These are phyloP conservation scores for Heliothis virescens DNA, from an alignment of 1,140 invertebrate genomes.

Conservation along the genomic window DNA sequence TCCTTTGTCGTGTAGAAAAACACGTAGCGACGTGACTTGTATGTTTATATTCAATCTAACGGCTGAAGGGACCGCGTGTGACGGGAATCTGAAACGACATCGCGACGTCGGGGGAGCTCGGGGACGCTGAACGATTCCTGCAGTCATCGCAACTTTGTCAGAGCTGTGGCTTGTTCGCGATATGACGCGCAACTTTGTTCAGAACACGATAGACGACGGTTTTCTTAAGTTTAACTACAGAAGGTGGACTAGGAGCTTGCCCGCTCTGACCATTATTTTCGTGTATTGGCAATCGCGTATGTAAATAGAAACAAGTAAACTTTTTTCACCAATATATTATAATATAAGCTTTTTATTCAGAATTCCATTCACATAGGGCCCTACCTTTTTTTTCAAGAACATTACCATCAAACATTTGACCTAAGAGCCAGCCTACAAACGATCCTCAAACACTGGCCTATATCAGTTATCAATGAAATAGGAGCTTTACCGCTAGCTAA, in stretches of 20 bases:
- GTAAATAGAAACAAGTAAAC: no score
- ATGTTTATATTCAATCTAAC: constrained; percentile 56
- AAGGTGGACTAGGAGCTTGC: not conserved
- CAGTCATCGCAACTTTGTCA: constrained; percentile 8
- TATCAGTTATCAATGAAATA: not conserved
- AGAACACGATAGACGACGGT: not conserved
- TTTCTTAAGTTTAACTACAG: not conserved
- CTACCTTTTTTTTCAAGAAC: constrained; percentile 7
- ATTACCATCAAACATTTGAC: not conserved
- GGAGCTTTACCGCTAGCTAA: constrained; percentile 11
- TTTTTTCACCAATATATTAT: no score
- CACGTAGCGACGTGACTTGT: constrained; percentile 53
- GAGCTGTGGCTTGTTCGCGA: not conserved
- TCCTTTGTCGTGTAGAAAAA: constrained; percentile 51
- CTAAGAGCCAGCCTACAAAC: constrained; percentile 10
- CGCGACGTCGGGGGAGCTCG: not conserved
- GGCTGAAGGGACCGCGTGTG: constrained; percentile 51
- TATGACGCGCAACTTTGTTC: not conserved
- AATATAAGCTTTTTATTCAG: no score
- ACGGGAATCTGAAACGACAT: constrained; percentile 43
- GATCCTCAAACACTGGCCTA: constrained; percentile 6
- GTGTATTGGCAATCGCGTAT: no score
- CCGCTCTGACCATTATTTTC: not conserved
- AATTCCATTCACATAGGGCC: not conserved
- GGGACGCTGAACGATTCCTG: not conserved